Evolutionary conservation across 2,797 vertebrate genomes (phyloP).

Genomic region (Oreortyx pictus): DNA sequence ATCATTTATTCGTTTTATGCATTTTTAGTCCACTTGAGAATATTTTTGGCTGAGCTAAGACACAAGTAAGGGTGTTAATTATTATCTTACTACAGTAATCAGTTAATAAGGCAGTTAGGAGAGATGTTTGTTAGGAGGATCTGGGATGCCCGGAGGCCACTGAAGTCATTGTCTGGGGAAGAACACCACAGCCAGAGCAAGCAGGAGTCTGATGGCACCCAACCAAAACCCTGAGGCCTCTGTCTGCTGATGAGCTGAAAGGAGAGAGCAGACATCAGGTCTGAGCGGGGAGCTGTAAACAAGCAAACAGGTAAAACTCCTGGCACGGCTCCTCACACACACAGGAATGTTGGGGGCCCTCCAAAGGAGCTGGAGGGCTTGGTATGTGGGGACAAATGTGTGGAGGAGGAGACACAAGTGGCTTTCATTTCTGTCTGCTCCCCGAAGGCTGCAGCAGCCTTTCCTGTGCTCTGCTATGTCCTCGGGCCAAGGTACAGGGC

Average conservation of each 20-base stretch:
- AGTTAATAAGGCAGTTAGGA: slow-evolving; percentile 70
- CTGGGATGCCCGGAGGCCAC: slow-evolving; percentile 61
- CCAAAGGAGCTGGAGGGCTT: background rate
- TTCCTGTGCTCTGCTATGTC: background rate
- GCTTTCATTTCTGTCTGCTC: background rate
- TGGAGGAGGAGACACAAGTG: background rate
- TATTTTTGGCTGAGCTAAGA: slow-evolving; percentile 51
- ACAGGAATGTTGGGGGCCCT: background rate
- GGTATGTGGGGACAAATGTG: accelerated
- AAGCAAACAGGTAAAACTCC: slow-evolving; percentile 53
- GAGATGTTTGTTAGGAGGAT: slow-evolving; percentile 67
- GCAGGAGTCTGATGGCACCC: slow-evolving; percentile 65
- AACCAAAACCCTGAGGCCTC: slow-evolving; percentile 62
- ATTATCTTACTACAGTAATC: slow-evolving; percentile 68
- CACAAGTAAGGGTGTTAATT: slow-evolving; percentile 63
- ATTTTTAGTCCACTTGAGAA: slow-evolving; percentile 64
- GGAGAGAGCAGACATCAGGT: slow-evolving; percentile 68
- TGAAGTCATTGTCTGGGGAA: slow-evolving; percentile 74
- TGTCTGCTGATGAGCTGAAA: slow-evolving; percentile 59
- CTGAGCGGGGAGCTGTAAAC: slow-evolving; percentile 67
- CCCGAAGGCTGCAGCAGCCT: background rate
- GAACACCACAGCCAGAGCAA: slow-evolving; percentile 38
- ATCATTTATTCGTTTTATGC: slow-evolving; percentile 68
- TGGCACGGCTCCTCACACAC: accelerated
- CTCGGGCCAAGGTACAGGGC: background rate